A percentile compares a stretch with the other conserved stretches of the same genome.
These are phyloP conservation scores for Andrena marginata DNA, from an alignment of 2,888 invertebrate genomes.

Conservation along the genomic window DNA sequence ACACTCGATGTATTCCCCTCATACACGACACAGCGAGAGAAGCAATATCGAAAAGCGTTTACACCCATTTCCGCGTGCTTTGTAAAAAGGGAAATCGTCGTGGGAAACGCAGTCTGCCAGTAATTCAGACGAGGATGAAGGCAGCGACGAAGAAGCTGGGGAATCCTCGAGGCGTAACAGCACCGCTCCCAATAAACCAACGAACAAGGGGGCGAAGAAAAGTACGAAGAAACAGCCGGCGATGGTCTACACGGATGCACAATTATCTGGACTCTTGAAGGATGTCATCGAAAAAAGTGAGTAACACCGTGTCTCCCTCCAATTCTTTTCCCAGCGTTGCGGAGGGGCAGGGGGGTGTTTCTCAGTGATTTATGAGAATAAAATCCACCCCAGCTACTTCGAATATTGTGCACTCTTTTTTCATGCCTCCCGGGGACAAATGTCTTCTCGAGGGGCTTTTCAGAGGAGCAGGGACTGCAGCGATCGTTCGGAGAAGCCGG, in stretches of 20 bases:
- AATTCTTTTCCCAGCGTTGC: conserved; percentile 11
- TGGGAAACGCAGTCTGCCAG: conserved; percentile 80
- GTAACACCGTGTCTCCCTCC: conserved; percentile 84
- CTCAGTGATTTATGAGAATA: conserved; percentile 67
- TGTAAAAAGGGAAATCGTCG: conserved; percentile 77
- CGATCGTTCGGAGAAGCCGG: conserved; percentile 42
- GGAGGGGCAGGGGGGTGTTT: too few relatives aligned
- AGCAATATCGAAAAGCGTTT: conserved; percentile 55
- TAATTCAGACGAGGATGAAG: conserved; percentile 74
- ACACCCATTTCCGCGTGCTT: conserved; percentile 63
- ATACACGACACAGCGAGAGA: conserved; percentile 5
- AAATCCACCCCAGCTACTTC: conserved; percentile 50
- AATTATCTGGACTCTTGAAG: conserved; percentile 81
- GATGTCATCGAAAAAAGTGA: conserved; percentile 80
- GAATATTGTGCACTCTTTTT: conserved; percentile 40
- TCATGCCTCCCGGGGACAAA: conserved; percentile 46
- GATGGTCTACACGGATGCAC: conserved; percentile 79
- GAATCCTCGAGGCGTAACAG: conserved; percentile 65
- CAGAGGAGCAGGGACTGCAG: conserved; percentile 24
- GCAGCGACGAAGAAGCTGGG: conserved; percentile 70
- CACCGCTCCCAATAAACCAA: conserved; percentile 57
- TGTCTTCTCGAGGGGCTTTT: conserved; percentile 33
- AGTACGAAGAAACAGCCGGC: conserved; percentile 66
- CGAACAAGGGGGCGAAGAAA: conserved; percentile 58
- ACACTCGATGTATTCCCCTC: not conserved